phyloP scores from a whole-genome alignment of 2,888 invertebrate genomes.

The Pimpla rufipes region DNA sequence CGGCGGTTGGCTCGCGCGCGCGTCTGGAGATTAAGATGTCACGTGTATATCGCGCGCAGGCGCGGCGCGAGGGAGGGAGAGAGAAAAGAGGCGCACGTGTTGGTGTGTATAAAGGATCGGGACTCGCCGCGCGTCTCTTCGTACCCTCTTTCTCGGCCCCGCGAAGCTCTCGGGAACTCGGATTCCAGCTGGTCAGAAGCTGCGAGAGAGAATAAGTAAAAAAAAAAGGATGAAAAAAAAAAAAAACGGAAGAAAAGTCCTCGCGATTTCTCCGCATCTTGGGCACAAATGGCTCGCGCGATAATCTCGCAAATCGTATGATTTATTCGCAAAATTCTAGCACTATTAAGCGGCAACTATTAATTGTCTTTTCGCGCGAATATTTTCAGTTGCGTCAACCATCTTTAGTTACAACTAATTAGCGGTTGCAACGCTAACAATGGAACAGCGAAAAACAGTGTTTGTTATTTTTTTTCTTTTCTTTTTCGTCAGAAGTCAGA shows the following conservation, averaged over 20 bases:
- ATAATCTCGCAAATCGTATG: neutral
- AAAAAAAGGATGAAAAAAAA: neutral
- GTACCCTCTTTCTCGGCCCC: neutral
- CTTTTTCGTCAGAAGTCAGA: no score
- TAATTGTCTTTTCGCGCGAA: neutral
- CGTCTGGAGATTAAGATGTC: constrained; percentile 80
- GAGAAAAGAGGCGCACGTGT: neutral
- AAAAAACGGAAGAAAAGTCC: neutral
- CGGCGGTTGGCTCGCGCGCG: constrained; percentile 72
- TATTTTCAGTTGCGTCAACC: no score
- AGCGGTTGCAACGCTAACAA: no score
- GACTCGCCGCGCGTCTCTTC: constrained; percentile 58
- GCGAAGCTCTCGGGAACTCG: constrained; percentile 47
- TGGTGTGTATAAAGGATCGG: constrained; percentile 40
- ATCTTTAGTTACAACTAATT: no score
- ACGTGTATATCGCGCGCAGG: constrained; percentile 75
- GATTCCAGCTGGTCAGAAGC: constrained; percentile 48
- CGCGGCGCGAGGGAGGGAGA: constrained; percentile 19
- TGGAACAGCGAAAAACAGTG: no score
- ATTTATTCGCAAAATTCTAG: neutral
- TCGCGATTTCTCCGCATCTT: constrained; percentile 14
- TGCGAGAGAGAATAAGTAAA: neutral
- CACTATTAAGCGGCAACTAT: neutral
- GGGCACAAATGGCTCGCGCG: neutral
- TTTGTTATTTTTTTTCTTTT: no score